Conservation (phyloP, 2,888 invertebrate species). For the Ashinkailepas kermadecensis region DNA sequence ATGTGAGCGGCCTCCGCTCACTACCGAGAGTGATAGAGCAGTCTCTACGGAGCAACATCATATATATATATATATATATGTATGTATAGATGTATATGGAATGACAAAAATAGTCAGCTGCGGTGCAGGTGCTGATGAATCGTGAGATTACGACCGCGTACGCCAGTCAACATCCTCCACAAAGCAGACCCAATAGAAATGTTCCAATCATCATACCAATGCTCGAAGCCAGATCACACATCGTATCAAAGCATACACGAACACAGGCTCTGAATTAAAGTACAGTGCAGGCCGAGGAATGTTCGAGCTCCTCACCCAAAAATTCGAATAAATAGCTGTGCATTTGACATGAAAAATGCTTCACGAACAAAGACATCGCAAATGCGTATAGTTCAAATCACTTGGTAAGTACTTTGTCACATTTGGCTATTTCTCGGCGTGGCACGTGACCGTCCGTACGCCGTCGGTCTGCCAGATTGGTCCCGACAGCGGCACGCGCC, state of each 20-base stretch:
- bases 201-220: neutral
- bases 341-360: slow-evolving; percentile 1
- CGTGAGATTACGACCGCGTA: slow-evolving; percentile 5
- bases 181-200: slow-evolving; percentile 8
- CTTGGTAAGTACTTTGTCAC: neutral
- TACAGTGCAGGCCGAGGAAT: slow-evolving; percentile 13
- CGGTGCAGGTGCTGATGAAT: slow-evolving; percentile 21
- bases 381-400: slow-evolving; percentile 11
- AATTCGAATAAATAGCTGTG: slow-evolving; percentile 10
- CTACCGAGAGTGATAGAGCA: slow-evolving; percentile 3
- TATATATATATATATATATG: slow-evolving; percentile 19
- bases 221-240: neutral
- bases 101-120: slow-evolving; percentile 22
- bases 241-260: slow-evolving; percentile 7
- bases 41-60: slow-evolving; percentile 23
- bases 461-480: neutral
- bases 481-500: neutral
- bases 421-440: neutral
- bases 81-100: slow-evolving; percentile 23
- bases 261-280: slow-evolving; percentile 4
- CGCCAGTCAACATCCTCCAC: neutral
- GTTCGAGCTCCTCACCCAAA: neutral
- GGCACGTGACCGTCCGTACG: neutral
- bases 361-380: slow-evolving; percentile 10
- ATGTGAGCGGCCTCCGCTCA: slow-evolving; percentile 10